Conservation (phyloP, 2,888 invertebrate genomes). For the Caenorhabditis afra region DNA sequence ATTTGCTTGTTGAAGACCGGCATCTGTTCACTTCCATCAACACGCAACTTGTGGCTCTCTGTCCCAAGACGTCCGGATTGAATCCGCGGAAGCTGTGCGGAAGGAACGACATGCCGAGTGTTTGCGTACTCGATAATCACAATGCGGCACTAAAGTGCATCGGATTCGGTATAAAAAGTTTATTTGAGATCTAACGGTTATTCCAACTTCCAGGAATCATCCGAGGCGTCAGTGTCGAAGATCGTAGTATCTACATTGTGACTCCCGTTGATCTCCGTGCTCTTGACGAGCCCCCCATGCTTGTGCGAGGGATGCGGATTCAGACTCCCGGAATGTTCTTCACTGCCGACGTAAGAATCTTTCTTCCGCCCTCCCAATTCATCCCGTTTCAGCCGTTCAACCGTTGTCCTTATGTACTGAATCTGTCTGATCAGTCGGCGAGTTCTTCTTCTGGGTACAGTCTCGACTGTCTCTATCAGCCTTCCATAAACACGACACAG, state of each 20-base stretch:
- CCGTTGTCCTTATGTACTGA: conserved; percentile 40
- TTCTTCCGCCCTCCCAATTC: neutral
- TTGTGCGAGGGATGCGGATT: conserved; percentile 55
- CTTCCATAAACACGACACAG: conserved; percentile 34
- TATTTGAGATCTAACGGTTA: too few relatives aligned
- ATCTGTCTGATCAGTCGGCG: neutral
- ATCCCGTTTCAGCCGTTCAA: conserved; percentile 57
- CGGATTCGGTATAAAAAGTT: conserved; percentile 32
- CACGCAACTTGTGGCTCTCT: conserved; percentile 55
- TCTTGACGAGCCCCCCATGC: conserved; percentile 37
- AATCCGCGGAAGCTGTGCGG: conserved; percentile 23
- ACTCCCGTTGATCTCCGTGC: conserved; percentile 43
- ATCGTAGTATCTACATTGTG: conserved; percentile 31
- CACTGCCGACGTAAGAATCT: conserved; percentile 31
- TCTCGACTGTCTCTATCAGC: conserved; percentile 36
- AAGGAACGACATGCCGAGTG: conserved; percentile 26
- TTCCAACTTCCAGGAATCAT: conserved; percentile 24
- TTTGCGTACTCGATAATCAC: conserved; percentile 14
- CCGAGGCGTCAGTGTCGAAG: conserved; percentile 26
- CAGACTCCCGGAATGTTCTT: conserved; percentile 41
- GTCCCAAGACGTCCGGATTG: conserved; percentile 18
- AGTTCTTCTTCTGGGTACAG: neutral
- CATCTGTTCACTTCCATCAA: conserved; percentile 56
- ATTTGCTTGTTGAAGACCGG: conserved; percentile 46
- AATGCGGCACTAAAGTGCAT: conserved; percentile 45